Conservation (phyloP, 2,797 vertebrate genomes). For the Acipenser oxyrinchus region DNA sequence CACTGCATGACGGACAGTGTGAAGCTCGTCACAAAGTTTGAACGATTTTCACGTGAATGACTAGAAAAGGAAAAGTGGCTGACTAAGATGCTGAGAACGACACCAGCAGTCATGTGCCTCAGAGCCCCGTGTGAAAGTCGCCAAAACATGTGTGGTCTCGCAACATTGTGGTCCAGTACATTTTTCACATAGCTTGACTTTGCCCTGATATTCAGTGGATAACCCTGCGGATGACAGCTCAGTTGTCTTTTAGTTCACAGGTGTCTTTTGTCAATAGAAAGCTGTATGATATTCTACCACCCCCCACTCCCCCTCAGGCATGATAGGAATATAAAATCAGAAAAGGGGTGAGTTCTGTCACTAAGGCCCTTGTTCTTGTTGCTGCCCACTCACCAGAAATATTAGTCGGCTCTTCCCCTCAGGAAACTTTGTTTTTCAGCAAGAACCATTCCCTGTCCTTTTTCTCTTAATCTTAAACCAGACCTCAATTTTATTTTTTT, state of each 20-base stretch:
- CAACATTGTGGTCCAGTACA: conserved; percentile 44
- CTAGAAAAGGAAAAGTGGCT: neutral
- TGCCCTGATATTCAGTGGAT: conserved; percentile 25
- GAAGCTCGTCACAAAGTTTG: neutral
- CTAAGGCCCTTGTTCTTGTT: too few species aligned
- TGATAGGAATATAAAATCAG: too few species aligned
- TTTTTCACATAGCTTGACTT: conserved; percentile 43
- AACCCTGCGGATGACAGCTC: neutral
- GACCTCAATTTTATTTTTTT: conserved; percentile 5
- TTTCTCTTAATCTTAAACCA: neutral
- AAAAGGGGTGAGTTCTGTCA: too few species aligned
- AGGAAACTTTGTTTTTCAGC: too few species aligned
- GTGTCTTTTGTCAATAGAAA: neutral
- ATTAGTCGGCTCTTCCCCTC: neutral
- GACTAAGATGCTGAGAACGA: conserved; percentile 1
- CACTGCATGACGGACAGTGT: neutral
- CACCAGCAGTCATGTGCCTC: conserved; percentile 42
- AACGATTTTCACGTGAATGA: neutral
- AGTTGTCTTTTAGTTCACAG: neutral
- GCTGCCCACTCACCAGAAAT: too few species aligned
- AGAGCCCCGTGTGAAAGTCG: conserved; percentile 37
- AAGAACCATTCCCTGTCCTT: neutral
- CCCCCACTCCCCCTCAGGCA: too few species aligned
- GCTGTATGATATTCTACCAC: neutral
- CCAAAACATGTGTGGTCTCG: conserved; percentile 21